Base-by-base conservation (phyloP, 2,888 invertebrate species). In the Bellardia bayeri region DNA sequence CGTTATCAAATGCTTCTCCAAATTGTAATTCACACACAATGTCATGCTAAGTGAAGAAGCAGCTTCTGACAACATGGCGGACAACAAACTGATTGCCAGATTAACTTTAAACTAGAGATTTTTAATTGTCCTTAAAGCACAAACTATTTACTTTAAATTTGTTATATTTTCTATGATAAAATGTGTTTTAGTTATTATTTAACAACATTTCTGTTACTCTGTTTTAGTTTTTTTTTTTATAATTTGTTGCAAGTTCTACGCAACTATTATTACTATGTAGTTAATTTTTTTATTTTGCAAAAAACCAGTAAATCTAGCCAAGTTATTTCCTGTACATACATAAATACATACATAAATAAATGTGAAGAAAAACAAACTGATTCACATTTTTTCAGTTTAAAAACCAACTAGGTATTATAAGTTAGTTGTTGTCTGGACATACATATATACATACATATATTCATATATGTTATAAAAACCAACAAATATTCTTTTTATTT, bases 321-420 rank as follows among this genome's bases (percentile, higher is more conserved):
- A 81, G 80, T 58, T 85, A 85, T 85, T 85, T 85, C 85, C 85
- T 80, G 85, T 85, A 54, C 54, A 58, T 42, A 63, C 40, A 80
- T 63, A 64, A 56, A 5, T 23, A 79, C n/a, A 69, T 23, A 45
- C 11, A 45, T 45, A 69, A 30, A 58, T 58, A 49, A 58, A 64
- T 81, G 63, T 42, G 11, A 54, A 66, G 14, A 74, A 64, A 81
- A 72, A 64, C 54, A 82, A 82, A 66, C 64, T 79, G 66, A 84
- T 72, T 84, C 78, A 84, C 49, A 78, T 78, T 72, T 84, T 82
- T 68, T 69, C 63, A 23, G 61, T 45, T 81, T 75, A 85, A 80
- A 85, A 85, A 63, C 63, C 75, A 85, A 80, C 66, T 33, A n/a
- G n/a, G n/a, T n/a, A 64, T 56, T 54, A 42, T 16, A 63, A 64